Evolutionary conservation across 2,113 vertebrate species (phyloP).

Genomic region (Oncorhynchus kisutch): DNA sequence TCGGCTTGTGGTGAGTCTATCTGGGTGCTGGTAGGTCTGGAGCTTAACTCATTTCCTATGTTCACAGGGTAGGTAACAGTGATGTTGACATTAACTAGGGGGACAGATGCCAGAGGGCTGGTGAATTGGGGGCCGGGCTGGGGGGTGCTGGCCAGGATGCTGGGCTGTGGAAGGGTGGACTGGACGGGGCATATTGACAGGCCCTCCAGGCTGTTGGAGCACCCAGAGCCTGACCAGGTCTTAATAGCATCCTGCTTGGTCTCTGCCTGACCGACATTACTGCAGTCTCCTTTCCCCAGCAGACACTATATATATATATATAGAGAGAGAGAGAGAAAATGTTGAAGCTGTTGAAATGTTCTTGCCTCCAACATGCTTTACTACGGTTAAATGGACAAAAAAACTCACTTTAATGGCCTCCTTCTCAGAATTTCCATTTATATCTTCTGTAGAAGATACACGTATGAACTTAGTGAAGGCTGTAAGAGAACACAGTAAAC

Average conservation of each 20-base stretch:
- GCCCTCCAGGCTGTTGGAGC: slow-evolving; percentile 19
- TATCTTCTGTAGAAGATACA: slow-evolving; percentile 45
- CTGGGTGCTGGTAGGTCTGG: slow-evolving; percentile 29
- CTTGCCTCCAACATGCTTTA: neutral
- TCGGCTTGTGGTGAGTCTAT: slow-evolving; percentile 33
- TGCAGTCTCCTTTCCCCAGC: slow-evolving; percentile 39
- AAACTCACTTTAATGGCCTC: slow-evolving; percentile 48
- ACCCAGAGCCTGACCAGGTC: slow-evolving; percentile 19
- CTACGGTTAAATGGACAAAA: neutral
- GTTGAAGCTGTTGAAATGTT: neutral
- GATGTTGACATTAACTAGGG: slow-evolving; percentile 69
- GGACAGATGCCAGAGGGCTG: slow-evolving; percentile 49
- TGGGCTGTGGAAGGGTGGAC: slow-evolving; percentile 10
- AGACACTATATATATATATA: slow-evolving; percentile 21
- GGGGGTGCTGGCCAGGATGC: neutral
- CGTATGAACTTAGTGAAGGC: too few species aligned
- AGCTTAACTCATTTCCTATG: slow-evolving; percentile 44
- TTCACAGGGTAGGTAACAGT: slow-evolving; percentile 50
- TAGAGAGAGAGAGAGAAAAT: neutral
- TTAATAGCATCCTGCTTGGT: slow-evolving; percentile 7
- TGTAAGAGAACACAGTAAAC: too few species aligned
- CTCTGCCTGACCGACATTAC: slow-evolving; percentile 41
- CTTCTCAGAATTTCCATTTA: slow-evolving; percentile 37
- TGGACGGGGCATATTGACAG: slow-evolving; percentile 35
- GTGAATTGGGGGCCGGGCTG: slow-evolving; percentile 40